Evolutionary conservation across 1,140 invertebrate genomes (phyloP).

Genomic region (Gyrodactylus bullatarudis): DNA sequence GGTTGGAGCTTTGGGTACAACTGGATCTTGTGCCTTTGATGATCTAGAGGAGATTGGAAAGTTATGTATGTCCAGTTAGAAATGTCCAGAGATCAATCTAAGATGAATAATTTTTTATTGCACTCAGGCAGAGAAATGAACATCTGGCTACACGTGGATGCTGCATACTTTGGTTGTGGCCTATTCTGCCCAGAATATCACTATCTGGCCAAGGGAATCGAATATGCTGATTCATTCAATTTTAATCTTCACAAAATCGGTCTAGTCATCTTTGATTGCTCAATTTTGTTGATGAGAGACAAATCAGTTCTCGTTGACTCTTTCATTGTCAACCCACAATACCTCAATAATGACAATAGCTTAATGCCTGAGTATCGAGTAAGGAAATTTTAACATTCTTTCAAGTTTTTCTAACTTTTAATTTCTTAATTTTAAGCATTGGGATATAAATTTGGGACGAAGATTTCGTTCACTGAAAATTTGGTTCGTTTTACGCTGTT

Average conservation of each 20-base stretch:
- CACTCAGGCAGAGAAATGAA: not conserved
- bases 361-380: not conserved
- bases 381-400: not conserved
- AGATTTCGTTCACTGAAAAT: slow-evolving; percentile 61
- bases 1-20: slow-evolving; percentile 66
- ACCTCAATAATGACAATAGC: not conserved
- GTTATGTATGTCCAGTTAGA: slow-evolving; percentile 21
- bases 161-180: not conserved
- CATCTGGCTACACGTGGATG: not conserved
- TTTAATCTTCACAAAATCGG: slow-evolving; percentile 1
- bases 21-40: slow-evolving; percentile 69
- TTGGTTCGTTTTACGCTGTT: slow-evolving; percentile 55
- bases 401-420: too few relatives aligned
- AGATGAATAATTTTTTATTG: too few relatives aligned
- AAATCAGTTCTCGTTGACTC: not conserved
- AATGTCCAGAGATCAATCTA: too few relatives aligned
- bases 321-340: not conserved
- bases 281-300: not conserved
- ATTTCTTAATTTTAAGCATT: too few relatives aligned
- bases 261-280: not conserved
- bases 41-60: slow-evolving; percentile 43
- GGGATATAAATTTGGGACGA: slow-evolving; percentile 60
- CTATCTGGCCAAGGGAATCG: slow-evolving; percentile 1
- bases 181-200: slow-evolving; percentile 4
- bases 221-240: slow-evolving; percentile 2